These are phyloP conservation scores for Agrochola litura DNA, from an alignment of 2,888 invertebrate species.

Conservation along the genomic window DNA sequence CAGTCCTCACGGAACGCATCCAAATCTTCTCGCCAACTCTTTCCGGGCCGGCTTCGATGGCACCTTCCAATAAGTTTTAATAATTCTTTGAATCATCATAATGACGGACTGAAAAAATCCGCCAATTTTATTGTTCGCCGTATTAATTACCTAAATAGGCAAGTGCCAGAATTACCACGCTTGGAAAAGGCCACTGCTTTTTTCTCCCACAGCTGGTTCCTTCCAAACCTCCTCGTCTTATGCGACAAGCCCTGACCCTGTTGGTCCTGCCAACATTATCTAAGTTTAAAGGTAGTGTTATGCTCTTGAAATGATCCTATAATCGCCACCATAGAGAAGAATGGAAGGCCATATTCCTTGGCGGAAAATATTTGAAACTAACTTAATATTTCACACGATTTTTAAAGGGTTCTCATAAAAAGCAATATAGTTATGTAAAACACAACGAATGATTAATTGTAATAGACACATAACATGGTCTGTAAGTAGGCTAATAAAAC, in stretches of 20 bases:
- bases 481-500: constrained; percentile 8
- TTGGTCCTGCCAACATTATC: no score
- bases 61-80: neutral
- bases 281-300: no score
- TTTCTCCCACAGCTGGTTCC: no score
- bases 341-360: neutral
- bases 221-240: no score
- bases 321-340: neutral
- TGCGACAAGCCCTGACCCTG: no score
- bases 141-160: neutral
- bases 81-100: neutral
- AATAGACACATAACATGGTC: no score
- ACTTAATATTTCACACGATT: neutral
- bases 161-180: neutral
- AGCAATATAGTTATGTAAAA: neutral
- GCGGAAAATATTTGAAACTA: neutral
- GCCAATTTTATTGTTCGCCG: neutral
- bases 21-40: neutral
- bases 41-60: no score
- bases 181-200: neutral
- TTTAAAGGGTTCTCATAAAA: neutral
- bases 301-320: neutral
- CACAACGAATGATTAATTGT: neutral
- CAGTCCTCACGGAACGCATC: neutral
- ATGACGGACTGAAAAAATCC: no score